Conservation (phyloP, 30 jellyfish, hydroid and myxozoan genomes). For the Pseudorhiza aurosa region DNA sequence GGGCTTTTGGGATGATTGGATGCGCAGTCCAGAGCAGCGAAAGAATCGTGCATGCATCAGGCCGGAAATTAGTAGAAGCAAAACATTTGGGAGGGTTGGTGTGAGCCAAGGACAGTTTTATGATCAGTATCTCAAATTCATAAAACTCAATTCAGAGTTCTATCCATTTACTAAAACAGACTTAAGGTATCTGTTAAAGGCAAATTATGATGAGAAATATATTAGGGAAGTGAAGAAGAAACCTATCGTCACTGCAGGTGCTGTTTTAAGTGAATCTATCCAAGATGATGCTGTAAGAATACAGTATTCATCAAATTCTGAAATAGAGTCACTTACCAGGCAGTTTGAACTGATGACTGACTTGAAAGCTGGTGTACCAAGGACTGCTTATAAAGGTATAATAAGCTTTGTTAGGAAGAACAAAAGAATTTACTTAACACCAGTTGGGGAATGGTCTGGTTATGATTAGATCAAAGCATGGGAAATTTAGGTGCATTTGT, state of each 20-base stretch:
- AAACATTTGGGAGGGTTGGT: constrained; percentile 97
- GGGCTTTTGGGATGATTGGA: constrained; percentile 99
- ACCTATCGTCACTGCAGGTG: constrained; percentile 54
- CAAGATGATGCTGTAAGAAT: constrained; percentile 74
- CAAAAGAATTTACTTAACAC: constrained; percentile 72
- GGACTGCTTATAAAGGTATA: constrained; percentile 94
- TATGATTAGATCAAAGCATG: too few relatives aligned
- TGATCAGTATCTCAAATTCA: constrained; percentile 89
- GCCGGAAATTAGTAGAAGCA: constrained; percentile 95
- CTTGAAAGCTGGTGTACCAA: constrained; percentile 97
- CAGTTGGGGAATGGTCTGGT: constrained; percentile 89
- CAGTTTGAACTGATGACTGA: constrained; percentile 91
- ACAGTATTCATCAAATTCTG: constrained; percentile 53
- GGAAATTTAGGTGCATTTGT: too few relatives aligned
- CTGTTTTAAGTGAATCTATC: constrained; percentile 20
- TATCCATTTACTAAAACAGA: constrained; percentile 78
- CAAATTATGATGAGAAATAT: constrained; percentile 78
- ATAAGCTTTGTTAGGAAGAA: constrained; percentile 66
- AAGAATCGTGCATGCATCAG: constrained; percentile 89
- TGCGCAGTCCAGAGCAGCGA: constrained; percentile 92
- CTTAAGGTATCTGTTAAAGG: constrained; percentile 71
- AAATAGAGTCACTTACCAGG: constrained; percentile 67
- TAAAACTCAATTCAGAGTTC: constrained; percentile 64
- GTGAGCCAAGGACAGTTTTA: constrained; percentile 97
- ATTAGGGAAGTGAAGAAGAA: constrained; percentile 53